Percentiles rank a stretch among this genome's conserved stretches.
These are phyloP conservation scores for Drosophila trichaetosa DNA, from an alignment of 2,888 invertebrate species.

Conservation along the genomic window DNA sequence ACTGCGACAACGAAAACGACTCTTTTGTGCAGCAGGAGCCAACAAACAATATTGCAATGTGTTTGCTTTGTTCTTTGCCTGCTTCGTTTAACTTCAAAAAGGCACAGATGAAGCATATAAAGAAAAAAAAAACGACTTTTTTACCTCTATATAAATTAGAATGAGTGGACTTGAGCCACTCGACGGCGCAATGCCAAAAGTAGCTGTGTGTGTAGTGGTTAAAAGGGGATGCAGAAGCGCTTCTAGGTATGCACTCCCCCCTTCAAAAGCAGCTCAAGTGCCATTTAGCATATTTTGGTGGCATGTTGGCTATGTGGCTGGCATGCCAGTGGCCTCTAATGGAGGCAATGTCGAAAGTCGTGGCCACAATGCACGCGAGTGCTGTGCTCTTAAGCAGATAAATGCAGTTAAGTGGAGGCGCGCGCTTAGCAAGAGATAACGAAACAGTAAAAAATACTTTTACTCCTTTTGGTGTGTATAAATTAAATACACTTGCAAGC, in stretches of 20 bases:
- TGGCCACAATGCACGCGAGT: conserved; percentile 26
- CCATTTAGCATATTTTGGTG: conserved; percentile 72
- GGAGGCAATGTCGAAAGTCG: conserved; percentile 34
- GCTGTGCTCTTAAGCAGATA: conserved; percentile 41
- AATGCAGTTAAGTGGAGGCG: conserved; percentile 59
- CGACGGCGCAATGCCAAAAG: conserved; percentile 57
- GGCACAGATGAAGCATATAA: conserved; percentile 36
- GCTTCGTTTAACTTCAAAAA: conserved; percentile 64
- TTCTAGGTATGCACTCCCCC: background rate
- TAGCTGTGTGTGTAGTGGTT: background rate
- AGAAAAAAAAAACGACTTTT: conserved; percentile 13
- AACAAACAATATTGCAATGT: conserved; percentile 39
- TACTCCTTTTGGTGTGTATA: background rate
- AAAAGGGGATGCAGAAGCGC: background rate
- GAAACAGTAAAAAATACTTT: background rate
- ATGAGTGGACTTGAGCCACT: conserved; percentile 64
- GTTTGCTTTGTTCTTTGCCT: conserved; percentile 58
- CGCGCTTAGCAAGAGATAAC: conserved; percentile 35
- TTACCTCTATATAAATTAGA: conserved; percentile 66
- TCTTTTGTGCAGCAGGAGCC: conserved; percentile 18
- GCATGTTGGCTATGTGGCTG: conserved; percentile 40
- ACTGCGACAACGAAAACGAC: conserved; percentile 30
- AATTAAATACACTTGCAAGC: background rate
- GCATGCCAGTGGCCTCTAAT: conserved; percentile 18
- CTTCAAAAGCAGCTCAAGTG: conserved; percentile 52